A percentile compares a stretch with the other conserved stretches of the same genome.
Evolutionary conservation across 2,797 vertebrate species (phyloP).

Genomic region (Lepus oiostolus): DNA sequence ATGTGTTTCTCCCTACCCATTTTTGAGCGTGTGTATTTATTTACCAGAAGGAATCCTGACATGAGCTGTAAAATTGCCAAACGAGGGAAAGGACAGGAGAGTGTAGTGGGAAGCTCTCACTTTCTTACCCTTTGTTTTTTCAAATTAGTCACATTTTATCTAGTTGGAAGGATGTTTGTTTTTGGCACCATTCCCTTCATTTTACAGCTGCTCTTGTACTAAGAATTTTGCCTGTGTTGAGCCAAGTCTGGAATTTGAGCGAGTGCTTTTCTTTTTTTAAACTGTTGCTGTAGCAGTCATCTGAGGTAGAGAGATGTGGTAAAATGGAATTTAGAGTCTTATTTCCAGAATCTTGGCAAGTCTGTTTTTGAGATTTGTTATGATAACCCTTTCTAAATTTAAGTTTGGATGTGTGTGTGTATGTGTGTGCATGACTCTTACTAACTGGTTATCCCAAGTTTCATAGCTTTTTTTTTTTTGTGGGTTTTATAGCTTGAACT

Average conservation of each 20-base stretch:
- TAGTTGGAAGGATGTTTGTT: slow-evolving; percentile 50
- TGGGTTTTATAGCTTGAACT: slow-evolving; percentile 38
- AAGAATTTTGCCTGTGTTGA: slow-evolving; percentile 66
- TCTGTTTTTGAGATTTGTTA: slow-evolving; percentile 65
- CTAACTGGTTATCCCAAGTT: slow-evolving; percentile 38
- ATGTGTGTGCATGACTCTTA: neutral
- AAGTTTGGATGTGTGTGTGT: neutral
- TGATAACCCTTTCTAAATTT: slow-evolving; percentile 66
- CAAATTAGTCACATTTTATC: slow-evolving; percentile 62
- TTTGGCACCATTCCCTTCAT: slow-evolving; percentile 13
- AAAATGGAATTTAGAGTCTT: slow-evolving; percentile 60
- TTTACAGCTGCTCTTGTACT: slow-evolving; percentile 34
- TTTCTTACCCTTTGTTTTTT: slow-evolving; percentile 12
- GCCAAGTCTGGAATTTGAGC: slow-evolving; percentile 60
- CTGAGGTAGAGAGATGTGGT: neutral
- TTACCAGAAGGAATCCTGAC: neutral
- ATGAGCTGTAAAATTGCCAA: slow-evolving; percentile 12
- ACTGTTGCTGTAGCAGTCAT: slow-evolving; percentile 54
- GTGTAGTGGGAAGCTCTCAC: neutral
- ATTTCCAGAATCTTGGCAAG: slow-evolving; percentile 43
- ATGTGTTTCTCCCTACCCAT: neutral
- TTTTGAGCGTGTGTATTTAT: slow-evolving; percentile 39
- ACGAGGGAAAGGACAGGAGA: slow-evolving; percentile 17
- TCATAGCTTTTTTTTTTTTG: neutral
- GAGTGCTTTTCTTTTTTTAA: slow-evolving; percentile 29